Evolutionary conservation across 2,113 vertebrate species (phyloP), one percentile per base, ranked within the genome.

Genomic region (Pandion haliaetus): DNA sequence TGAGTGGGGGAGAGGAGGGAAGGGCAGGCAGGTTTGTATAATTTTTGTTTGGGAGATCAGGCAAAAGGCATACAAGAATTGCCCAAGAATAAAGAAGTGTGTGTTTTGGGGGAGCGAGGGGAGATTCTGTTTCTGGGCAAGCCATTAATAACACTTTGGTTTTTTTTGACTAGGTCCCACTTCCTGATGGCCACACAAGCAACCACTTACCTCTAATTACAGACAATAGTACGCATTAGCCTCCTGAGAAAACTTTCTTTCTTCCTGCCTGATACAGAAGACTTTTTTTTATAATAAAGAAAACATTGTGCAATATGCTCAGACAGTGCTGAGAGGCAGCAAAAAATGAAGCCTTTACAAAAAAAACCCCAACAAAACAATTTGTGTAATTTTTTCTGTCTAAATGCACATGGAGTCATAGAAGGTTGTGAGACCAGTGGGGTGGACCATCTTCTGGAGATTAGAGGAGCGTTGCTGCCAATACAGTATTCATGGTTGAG

Each of bases 161-260:
- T 85, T 85, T 83, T 80, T 86, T 81, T 80, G 49, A 18, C 40
- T 65, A 98, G 98, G 96, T 97, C 31, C 88, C 96, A 34, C 95
- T 96, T 97, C 97, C 97, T 63, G 98, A 98, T 95, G 98, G 98
- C 92, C 97, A 98, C 97, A 96, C 97, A 94, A 97, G 96, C 97
- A 98, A 98, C 98, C 98, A 98, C 93, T 97, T 98, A 98, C 98
- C 98, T 98, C 98, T 96, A 17, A 86, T 50, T 90, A 96, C 98
- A 93, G 98, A 98, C 85, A 98, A 98, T 24, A 97, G 86, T 86
- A 96, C 84, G 13, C 98, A 98, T 97, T 98, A 98, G 95, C 62
- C 94, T 97, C 95, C 92, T 70, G 32, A 86, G 71, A 92, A 88
- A 97, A 71, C 61, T 67, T 79, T 77, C 61, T 93, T 96, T 94